Evolutionary conservation across 1,140 invertebrate genomes (phyloP).

Genomic region (Harpegnathos saltator): DNA sequence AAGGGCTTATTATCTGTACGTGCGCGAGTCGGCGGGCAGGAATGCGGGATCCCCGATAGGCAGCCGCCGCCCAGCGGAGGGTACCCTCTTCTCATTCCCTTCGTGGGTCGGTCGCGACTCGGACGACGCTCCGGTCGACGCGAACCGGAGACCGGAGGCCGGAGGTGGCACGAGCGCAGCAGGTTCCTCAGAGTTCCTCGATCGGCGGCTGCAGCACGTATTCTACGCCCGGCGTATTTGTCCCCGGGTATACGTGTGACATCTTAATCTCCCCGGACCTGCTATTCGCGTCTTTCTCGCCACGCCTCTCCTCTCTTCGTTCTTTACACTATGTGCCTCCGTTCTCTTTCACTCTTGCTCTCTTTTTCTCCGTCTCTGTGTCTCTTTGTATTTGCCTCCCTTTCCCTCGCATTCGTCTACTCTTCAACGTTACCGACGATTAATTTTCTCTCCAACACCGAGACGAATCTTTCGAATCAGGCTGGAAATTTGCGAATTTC

Average conservation of each 20-base stretch:
- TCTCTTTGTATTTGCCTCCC: slow-evolving; percentile 3
- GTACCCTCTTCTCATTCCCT: too few relatives aligned
- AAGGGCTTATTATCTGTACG: slow-evolving; percentile 61
- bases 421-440: slow-evolving; percentile 25
- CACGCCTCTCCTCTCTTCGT: background rate
- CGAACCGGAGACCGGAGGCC: slow-evolving; percentile 47
- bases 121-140: slow-evolving; percentile 6
- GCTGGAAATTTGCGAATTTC: background rate
- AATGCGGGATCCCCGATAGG: slow-evolving; percentile 61
- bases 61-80: background rate
- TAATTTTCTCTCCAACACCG: background rate
- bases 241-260: slow-evolving; percentile 74
- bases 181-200: slow-evolving; percentile 55
- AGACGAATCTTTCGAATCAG: slow-evolving; percentile 21
- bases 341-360: background rate
- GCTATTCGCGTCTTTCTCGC: slow-evolving; percentile 52
- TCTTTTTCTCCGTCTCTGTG: background rate
- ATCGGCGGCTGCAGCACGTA: slow-evolving; percentile 59
- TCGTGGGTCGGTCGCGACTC: background rate
- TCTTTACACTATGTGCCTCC: too few relatives aligned
- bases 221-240: slow-evolving; percentile 66
- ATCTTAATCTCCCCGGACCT: slow-evolving; percentile 76
- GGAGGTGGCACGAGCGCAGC: slow-evolving; percentile 68
- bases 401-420: slow-evolving; percentile 1
- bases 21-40: slow-evolving; percentile 31